A percentile compares a stretch with the other conserved stretches of the same genome.
phyloP scores from a whole-genome alignment of 64 coral and sea anemone species.

The Actinia tenebrosa region DNA sequence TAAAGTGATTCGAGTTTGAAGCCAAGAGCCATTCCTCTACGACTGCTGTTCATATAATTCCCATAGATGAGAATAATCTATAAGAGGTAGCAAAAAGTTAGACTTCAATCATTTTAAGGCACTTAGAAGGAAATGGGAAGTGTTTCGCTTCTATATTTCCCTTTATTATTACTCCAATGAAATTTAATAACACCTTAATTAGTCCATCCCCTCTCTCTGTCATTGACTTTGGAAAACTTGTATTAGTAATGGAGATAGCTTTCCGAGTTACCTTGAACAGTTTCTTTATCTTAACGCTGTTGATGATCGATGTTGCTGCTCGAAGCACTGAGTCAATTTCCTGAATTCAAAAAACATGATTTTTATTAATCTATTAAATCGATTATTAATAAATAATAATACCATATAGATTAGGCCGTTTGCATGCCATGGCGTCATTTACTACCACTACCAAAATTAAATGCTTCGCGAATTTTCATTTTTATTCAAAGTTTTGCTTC shows the following conservation, averaged over 20 bases:
- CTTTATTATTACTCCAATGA: too few species aligned
- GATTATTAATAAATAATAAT: neutral
- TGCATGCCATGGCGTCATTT: too few species aligned
- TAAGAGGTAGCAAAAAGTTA: neutral
- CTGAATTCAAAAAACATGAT: conserved; percentile 19
- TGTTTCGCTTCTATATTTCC: too few species aligned
- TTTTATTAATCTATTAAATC: neutral
- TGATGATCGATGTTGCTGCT: conserved; percentile 79
- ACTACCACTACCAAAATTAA: too few species aligned
- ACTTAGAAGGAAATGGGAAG: too few species aligned
- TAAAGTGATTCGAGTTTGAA: conserved; percentile 92
- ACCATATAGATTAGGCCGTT: too few species aligned
- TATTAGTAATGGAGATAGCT: neutral
- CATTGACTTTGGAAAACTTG: neutral
- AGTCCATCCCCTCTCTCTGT: neutral
- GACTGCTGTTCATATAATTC: conserved; percentile 91
- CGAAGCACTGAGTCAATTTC: conserved; percentile 89
- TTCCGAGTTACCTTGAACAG: conserved; percentile 72
- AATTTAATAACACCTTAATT: too few species aligned
- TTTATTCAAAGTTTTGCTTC: too few species aligned
- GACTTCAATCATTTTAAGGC: too few species aligned
- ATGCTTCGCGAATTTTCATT: too few species aligned
- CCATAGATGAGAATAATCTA: conserved; percentile 92
- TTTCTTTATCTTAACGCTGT: conserved; percentile 82
- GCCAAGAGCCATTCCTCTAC: conserved; percentile 70